Percentiles rank a stretch among this genome's conserved stretches.
These are phyloP conservation scores for Epirrhoe tristata DNA, from an alignment of 2,888 invertebrate genomes.

Conservation along the genomic window DNA sequence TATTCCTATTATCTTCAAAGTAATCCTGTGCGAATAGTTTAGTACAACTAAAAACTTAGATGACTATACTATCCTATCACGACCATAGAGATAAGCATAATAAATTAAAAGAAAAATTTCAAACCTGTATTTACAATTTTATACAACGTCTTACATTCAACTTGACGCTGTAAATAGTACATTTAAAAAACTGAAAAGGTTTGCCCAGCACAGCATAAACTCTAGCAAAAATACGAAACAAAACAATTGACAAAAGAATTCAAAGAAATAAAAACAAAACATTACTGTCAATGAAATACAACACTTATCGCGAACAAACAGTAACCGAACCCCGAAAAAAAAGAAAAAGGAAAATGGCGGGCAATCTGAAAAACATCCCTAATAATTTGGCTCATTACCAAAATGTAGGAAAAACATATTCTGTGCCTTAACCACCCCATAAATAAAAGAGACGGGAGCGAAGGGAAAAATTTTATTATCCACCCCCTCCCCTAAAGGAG, in stretches of 20 bases:
- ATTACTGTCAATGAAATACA: slow-evolving; percentile 49
- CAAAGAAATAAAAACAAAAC: slow-evolving; percentile 44
- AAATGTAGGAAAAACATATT: slow-evolving; percentile 82
- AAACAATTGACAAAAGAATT: slow-evolving; percentile 19
- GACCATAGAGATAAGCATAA: no score
- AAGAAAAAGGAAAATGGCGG: slow-evolving; percentile 57
- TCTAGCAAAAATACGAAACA: slow-evolving; percentile 17
- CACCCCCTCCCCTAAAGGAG: slow-evolving; percentile 72
- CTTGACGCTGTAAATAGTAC: no score
- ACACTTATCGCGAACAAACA: slow-evolving; percentile 70
- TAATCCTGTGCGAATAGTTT: no score
- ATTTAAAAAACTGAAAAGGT: background rate
- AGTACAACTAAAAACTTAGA: no score
- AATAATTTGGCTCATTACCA: slow-evolving; percentile 84
- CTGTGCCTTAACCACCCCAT: slow-evolving; percentile 75
- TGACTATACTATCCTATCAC: no score
- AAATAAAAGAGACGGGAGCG: slow-evolving; percentile 78
- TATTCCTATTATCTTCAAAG: no score
- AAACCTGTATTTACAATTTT: no score
- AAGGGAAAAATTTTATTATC: slow-evolving; percentile 84
- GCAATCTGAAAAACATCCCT: slow-evolving; percentile 77
- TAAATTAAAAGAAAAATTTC: no score
- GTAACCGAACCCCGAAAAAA: slow-evolving; percentile 46
- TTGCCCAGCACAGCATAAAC: no score
- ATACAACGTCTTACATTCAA: no score